Evolutionary conservation across 2,888 invertebrate species (phyloP).

Genomic region (Zaprionus lineosus): DNA sequence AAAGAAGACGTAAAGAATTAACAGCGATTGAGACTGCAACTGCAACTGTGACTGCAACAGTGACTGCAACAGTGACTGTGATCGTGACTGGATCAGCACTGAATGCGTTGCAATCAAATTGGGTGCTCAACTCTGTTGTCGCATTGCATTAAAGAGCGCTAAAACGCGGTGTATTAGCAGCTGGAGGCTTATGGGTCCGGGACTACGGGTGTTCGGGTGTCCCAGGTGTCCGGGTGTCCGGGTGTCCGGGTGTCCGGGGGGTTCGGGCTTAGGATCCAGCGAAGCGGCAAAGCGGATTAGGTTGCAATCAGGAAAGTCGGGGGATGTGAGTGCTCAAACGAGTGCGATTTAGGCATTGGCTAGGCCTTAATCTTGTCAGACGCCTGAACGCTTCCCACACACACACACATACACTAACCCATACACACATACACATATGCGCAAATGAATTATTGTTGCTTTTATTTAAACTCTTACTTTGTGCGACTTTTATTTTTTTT

Average conservation of each 20-base stretch:
- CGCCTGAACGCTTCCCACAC: conserved; percentile 75
- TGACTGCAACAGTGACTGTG: background rate
- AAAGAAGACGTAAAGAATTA: too few relatives aligned
- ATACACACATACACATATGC: conserved; percentile 4
- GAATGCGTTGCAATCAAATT: conserved; percentile 29
- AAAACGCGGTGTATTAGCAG: conserved; percentile 69
- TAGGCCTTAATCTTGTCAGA: conserved; percentile 76
- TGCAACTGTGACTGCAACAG: background rate
- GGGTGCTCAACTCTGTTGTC: conserved; percentile 63
- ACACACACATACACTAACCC: conserved; percentile 27
- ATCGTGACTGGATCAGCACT: conserved; percentile 24
- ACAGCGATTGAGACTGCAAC: too few relatives aligned
- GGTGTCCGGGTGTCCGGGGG: background rate
- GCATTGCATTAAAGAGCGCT: conserved; percentile 66
- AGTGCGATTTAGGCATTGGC: conserved; percentile 75
- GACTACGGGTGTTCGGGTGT: conserved; percentile 2
- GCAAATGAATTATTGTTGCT: conserved; percentile 70
- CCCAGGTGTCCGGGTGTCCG: background rate
- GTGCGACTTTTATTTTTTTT: conserved; percentile 26
- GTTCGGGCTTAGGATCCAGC: conserved; percentile 40
- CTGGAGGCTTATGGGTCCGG: conserved; percentile 49
- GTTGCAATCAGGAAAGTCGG: conserved; percentile 63
- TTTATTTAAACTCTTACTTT: conserved; percentile 63
- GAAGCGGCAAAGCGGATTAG: conserved; percentile 77
- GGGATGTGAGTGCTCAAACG: conserved; percentile 38